A percentile compares a stretch with the other conserved stretches of the same genome.
These are phyloP conservation scores for Aphidius ervi DNA, from an alignment of 1,140 invertebrate species.

Conservation along the genomic window DNA sequence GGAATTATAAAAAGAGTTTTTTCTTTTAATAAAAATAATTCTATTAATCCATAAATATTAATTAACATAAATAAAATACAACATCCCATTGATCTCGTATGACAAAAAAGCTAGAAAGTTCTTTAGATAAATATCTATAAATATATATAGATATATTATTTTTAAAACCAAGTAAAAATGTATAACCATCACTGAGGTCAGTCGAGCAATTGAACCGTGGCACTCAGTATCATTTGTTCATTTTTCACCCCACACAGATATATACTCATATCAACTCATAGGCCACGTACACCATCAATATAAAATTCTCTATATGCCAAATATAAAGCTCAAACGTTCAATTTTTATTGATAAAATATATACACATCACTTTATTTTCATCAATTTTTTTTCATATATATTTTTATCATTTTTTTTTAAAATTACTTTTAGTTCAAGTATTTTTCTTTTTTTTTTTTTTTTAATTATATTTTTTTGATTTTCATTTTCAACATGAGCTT, in stretches of 20 bases:
- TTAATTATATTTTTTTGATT: conserved; percentile 1
- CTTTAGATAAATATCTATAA: background rate
- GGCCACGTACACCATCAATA: background rate
- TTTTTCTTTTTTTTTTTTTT: background rate
- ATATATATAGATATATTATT: conserved; percentile 7
- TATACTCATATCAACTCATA: too few relatives aligned
- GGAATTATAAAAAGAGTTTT: too few relatives aligned
- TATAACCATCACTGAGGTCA: conserved; percentile 24
- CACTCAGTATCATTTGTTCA: conserved; percentile 10
- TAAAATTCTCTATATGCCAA: conserved; percentile 27
- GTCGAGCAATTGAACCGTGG: conserved; percentile 17
- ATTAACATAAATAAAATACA: too few relatives aligned
- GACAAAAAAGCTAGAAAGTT: too few relatives aligned
- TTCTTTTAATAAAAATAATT: background rate
- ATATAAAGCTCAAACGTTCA: conserved; percentile 28
- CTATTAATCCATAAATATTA: background rate
- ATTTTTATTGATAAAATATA: conserved; percentile 37
- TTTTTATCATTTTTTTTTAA: background rate
- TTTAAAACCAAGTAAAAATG: conserved; percentile 16
- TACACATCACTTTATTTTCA: conserved; percentile 36
- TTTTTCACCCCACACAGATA: conserved; percentile 1
- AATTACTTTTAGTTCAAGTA: background rate
- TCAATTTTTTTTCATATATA: conserved; percentile 2
- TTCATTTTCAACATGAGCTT: background rate
- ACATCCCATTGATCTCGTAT: too few relatives aligned